Conservation (phyloP, 2,797 vertebrate species). For the Poeciliopsis infans region DNA sequence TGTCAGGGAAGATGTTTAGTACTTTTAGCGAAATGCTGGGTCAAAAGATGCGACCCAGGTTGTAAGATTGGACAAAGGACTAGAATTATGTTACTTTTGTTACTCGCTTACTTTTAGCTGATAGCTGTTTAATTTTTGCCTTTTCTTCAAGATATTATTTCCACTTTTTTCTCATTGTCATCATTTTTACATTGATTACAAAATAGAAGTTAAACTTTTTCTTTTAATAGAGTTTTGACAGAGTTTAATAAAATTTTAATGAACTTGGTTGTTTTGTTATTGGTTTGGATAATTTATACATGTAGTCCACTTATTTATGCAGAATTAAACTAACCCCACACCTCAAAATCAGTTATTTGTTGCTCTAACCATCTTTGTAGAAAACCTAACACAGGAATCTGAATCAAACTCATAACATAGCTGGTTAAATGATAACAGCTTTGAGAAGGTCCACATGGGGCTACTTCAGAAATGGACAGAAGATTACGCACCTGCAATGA, state of each 20-base stretch:
- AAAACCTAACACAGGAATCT: not conserved
- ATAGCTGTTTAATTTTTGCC: not conserved
- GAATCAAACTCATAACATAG: too few relatives aligned
- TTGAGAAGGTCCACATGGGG: not conserved
- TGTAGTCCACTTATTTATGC: not conserved
- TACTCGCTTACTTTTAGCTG: not conserved
- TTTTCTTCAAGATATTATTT: not conserved
- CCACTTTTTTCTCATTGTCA: not conserved
- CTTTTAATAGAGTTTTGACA: too few relatives aligned
- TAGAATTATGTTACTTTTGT: not conserved
- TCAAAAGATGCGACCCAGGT: not conserved
- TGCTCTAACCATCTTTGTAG: not conserved
- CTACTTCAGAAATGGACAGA: not conserved
- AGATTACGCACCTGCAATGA: slow-evolving; percentile 84
- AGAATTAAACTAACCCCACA: not conserved
- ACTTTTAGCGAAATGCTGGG: not conserved
- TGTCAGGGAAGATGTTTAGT: not conserved
- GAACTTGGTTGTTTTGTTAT: not conserved
- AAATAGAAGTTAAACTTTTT: not conserved
- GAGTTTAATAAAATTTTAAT: not conserved
- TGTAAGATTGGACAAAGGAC: not conserved
- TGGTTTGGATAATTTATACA: not conserved
- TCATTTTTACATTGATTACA: not conserved
- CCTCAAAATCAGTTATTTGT: not conserved
- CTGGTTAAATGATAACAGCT: too few relatives aligned